Evolutionary conservation across 1,140 invertebrate species (phyloP).

Genomic region (Heliothis subflexa): DNA sequence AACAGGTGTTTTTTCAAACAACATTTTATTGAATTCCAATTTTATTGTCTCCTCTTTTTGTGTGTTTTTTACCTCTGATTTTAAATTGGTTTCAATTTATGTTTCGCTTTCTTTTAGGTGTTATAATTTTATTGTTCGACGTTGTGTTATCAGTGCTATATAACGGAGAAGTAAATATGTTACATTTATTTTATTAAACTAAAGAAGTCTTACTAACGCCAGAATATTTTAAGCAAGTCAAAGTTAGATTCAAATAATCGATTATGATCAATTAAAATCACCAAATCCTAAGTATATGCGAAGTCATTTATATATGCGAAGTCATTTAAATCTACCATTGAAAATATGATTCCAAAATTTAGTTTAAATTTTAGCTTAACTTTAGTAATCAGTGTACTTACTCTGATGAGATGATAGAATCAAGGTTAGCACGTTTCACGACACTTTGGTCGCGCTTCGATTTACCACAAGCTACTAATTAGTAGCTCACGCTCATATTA

Average conservation of each 20-base stretch:
- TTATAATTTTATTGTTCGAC: not conserved
- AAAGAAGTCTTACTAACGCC: too few species aligned
- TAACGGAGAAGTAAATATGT: not conserved
- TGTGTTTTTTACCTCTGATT: slow-evolving; percentile 37
- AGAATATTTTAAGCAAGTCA: too few species aligned
- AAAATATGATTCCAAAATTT: too few species aligned
- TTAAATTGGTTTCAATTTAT: slow-evolving; percentile 31
- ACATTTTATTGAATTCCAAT: slow-evolving; percentile 45
- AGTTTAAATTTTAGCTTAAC: too few species aligned
- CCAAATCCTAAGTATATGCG: too few species aligned
- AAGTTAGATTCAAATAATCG: not conserved
- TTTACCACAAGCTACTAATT: slow-evolving; percentile 69
- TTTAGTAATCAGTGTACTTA: too few species aligned
- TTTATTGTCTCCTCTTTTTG: slow-evolving; percentile 30
- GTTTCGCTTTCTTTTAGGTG: slow-evolving; percentile 7
- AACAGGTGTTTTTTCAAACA: slow-evolving; percentile 54
- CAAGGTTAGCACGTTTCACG: not conserved
- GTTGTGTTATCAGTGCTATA: not conserved
- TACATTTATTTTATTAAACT: not conserved
- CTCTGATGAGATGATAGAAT: not conserved
- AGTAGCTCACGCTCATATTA: slow-evolving; percentile 67
- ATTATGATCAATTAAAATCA: not conserved
- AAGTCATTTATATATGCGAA: too few species aligned
- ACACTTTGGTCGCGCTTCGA: not conserved
- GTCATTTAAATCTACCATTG: too few species aligned